Percentiles rank a stretch among this genome's conserved stretches.
phyloP scores from a whole-genome alignment of 1,140 invertebrate genomes.

The Zaprionus kolodkinae region DNA sequence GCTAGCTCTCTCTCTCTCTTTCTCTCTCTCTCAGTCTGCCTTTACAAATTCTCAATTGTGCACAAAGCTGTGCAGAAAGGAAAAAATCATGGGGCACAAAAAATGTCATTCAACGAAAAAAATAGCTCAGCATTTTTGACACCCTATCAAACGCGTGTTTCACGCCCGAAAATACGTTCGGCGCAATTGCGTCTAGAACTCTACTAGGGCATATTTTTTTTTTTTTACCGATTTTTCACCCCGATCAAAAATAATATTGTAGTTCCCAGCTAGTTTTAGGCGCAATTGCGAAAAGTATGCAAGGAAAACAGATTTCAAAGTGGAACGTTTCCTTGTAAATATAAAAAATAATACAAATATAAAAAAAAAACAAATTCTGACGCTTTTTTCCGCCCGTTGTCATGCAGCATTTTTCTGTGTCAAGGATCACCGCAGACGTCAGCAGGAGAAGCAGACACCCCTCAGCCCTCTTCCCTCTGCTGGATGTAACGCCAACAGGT shows the following conservation, averaged over 20 bases:
- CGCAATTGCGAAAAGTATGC: too few species aligned
- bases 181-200: too few species aligned
- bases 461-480: background rate
- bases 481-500: constrained; percentile 47
- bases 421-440: constrained; percentile 33
- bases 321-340: too few species aligned
- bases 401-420: constrained; percentile 32
- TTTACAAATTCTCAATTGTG: constrained; percentile 77
- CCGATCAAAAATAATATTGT: too few species aligned
- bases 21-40: background rate
- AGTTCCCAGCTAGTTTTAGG: too few species aligned
- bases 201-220: too few species aligned
- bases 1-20: background rate
- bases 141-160: background rate
- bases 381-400: constrained; percentile 16
- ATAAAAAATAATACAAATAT: too few species aligned
- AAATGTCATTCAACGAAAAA: constrained; percentile 39
- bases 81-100: constrained; percentile 1
- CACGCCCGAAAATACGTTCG: too few species aligned
- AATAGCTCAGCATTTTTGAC: constrained; percentile 61
- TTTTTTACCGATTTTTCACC: too few species aligned
- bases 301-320: too few species aligned
- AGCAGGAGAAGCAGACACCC: constrained; percentile 9
- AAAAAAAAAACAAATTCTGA: constrained; percentile 12
- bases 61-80: constrained; percentile 26